Evolutionary conservation across 2,797 vertebrate species (phyloP).

Genomic region (Phataginus tetradactyla): DNA sequence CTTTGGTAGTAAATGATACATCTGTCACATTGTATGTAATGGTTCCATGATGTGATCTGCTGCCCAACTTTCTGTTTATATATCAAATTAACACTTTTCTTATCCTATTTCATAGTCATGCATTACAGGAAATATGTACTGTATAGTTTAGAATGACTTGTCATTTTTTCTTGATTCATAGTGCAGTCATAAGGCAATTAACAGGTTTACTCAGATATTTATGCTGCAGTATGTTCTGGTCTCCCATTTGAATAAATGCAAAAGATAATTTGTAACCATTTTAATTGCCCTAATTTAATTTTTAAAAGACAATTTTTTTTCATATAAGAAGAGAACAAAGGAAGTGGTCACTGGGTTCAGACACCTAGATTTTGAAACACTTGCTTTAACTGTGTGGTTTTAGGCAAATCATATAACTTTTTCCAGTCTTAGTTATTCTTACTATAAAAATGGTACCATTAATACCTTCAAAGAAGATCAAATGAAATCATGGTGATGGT

Average conservation of each 20-base stretch:
- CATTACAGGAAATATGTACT: background rate
- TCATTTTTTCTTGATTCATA: background rate
- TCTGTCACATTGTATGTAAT: background rate
- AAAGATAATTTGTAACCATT: background rate
- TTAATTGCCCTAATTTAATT: constrained; percentile 19
- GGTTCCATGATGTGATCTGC: background rate
- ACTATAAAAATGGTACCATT: background rate
- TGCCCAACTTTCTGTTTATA: background rate
- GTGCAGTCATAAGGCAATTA: background rate
- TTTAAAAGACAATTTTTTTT: background rate
- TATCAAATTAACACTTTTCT: background rate
- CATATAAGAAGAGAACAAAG: background rate
- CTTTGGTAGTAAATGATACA: background rate
- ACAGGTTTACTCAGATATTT: constrained; percentile 12
- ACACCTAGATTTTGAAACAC: constrained; percentile 16
- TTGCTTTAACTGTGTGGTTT: background rate
- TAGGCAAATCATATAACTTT: background rate
- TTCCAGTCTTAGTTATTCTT: background rate
- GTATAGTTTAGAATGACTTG: background rate
- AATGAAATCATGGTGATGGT: background rate
- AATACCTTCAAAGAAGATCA: background rate
- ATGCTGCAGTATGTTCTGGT: background rate
- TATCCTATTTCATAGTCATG: background rate
- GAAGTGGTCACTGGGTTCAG: background rate
- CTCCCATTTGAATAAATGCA: background rate